phyloP scores from a whole-genome alignment of 2,113 vertebrate species.

The Leptosomus discolor region DNA sequence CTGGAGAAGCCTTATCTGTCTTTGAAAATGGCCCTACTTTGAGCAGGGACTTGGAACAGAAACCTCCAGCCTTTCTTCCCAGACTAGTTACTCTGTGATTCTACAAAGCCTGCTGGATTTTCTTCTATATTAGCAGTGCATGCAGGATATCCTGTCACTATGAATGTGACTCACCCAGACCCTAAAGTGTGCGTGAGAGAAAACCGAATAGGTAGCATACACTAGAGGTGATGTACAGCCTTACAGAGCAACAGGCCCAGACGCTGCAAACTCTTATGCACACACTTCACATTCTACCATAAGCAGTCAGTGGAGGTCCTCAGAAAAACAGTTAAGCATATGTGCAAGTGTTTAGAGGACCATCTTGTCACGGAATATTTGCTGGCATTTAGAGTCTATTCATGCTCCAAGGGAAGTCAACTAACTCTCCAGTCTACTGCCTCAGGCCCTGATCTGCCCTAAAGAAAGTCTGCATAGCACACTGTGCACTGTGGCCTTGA shows the following conservation, averaged over 20 bases:
- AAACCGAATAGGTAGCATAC: neutral
- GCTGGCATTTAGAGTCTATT: neutral
- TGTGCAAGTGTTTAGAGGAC: neutral
- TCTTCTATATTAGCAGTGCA: neutral
- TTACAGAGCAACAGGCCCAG: fast-evolving
- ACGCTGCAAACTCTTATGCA: neutral
- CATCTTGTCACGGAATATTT: neutral
- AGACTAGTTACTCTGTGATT: neutral
- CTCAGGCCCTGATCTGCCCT: neutral
- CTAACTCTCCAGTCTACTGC: neutral
- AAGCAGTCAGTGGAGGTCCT: neutral
- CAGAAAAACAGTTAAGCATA: neutral
- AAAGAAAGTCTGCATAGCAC: neutral
- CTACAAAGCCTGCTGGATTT: neutral
- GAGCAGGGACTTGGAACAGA: neutral
- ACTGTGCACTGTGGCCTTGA: neutral
- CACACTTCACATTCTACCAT: neutral
- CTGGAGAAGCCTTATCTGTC: too few relatives aligned
- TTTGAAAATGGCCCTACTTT: too few relatives aligned
- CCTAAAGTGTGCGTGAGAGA: neutral
- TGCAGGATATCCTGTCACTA: neutral
- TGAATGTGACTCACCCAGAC: neutral
- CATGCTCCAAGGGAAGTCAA: neutral
- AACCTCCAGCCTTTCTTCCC: neutral
- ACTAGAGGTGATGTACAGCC: neutral